These are phyloP conservation scores for Eulemur rufifrons DNA, from an alignment of 2,113 vertebrate species.

Conservation along the genomic window DNA sequence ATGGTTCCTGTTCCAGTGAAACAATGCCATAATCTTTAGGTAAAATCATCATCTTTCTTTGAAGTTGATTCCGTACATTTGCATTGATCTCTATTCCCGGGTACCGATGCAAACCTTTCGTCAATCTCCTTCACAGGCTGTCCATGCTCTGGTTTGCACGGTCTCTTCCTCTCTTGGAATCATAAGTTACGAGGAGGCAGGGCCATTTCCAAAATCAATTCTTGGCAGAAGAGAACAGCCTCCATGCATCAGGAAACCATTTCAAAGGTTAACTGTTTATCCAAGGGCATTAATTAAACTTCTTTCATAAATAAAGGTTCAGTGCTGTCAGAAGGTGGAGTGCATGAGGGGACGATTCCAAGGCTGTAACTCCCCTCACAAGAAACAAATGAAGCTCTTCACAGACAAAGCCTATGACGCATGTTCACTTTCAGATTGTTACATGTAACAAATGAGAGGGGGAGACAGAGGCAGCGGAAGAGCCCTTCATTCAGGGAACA, in stretches of 20 bases:
- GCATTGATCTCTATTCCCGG: not conserved
- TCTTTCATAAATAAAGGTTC: conserved; percentile 71
- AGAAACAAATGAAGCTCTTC: conserved; percentile 36
- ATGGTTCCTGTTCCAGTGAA: not conserved
- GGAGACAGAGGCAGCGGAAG: not conserved
- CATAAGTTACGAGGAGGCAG: conserved; percentile 57
- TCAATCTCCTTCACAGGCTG: not conserved
- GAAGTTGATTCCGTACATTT: not conserved
- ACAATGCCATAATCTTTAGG: not conserved
- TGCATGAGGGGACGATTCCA: conserved; percentile 45
- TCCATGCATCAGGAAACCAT: conserved; percentile 60
- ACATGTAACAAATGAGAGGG: conserved; percentile 30
- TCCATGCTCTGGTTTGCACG: not conserved
- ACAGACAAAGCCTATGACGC: conserved; percentile 55
- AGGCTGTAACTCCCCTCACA: conserved; percentile 19
- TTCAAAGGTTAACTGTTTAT: conserved; percentile 73
- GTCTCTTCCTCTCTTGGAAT: conserved; percentile 24
- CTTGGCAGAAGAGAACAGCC: conserved; percentile 55
- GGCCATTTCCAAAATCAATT: conserved; percentile 69
- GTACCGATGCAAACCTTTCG: not conserved
- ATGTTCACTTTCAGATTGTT: conserved; percentile 41
- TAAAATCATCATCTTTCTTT: not conserved
- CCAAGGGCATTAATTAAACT: conserved; percentile 73
- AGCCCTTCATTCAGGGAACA: conserved; percentile 45
- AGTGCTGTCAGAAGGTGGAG: conserved; percentile 57